Conservation (phyloP, 2,797 vertebrate species). For the Anguilla marmorata region DNA sequence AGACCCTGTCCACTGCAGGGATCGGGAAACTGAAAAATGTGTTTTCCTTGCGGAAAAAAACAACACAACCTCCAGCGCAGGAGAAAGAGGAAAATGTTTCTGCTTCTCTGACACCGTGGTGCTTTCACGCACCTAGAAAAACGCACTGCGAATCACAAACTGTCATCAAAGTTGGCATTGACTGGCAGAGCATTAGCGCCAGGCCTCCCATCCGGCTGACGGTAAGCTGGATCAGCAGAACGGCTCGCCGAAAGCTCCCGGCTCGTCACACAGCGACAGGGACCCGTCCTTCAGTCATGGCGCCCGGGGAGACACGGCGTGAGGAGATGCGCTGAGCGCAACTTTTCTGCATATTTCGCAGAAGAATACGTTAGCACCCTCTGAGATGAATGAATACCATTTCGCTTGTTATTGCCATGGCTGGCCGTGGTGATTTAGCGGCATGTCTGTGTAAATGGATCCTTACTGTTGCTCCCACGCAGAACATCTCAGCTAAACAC, state of each 20-base stretch:
- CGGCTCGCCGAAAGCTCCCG: neutral
- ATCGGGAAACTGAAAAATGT: too few relatives aligned
- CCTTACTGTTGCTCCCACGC: neutral
- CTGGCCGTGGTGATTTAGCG: neutral
- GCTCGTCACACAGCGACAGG: slow-evolving; percentile 45
- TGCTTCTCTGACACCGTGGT: neutral
- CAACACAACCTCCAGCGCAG: neutral
- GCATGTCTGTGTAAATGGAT: neutral
- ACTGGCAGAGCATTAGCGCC: slow-evolving; percentile 45
- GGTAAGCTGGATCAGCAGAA: slow-evolving; percentile 44
- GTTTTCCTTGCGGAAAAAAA: neutral
- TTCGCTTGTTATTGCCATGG: neutral
- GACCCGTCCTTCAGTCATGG: slow-evolving; percentile 32
- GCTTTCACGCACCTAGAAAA: neutral
- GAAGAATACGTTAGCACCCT: neutral
- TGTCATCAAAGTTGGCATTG: slow-evolving; percentile 39
- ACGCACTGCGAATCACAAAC: slow-evolving; percentile 41
- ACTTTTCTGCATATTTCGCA: slow-evolving; percentile 40
- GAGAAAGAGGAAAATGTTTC: neutral
- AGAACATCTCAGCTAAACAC: neutral
- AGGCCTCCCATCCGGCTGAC: slow-evolving; percentile 26
- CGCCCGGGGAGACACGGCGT: slow-evolving; percentile 17
- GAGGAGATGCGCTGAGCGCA: slow-evolving; percentile 27
- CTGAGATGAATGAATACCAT: neutral
- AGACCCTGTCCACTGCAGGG: neutral